phyloP scores from a whole-genome alignment of 2,888 invertebrate species.

The Neria commutata region DNA sequence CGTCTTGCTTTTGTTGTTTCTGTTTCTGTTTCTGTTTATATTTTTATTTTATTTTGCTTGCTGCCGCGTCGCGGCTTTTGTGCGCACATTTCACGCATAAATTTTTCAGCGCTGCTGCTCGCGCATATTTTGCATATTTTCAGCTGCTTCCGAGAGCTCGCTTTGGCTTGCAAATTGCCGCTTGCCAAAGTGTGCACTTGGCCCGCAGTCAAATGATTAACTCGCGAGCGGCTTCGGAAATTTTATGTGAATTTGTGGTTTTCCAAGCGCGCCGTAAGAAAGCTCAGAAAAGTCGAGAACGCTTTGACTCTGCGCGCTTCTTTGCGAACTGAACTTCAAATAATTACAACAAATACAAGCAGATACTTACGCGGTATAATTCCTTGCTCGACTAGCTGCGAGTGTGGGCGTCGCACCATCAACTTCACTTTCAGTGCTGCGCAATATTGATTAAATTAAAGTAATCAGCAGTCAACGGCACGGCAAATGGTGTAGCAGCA shows the following conservation, averaged over 20 bases:
- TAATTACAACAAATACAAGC: background rate
- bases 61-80: conserved; percentile 10
- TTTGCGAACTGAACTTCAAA: background rate
- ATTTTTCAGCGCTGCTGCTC: conserved; percentile 38
- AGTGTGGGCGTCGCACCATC: conserved; percentile 92
- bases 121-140: conserved; percentile 49
- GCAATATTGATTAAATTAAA: conserved; percentile 42
- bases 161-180: no score
- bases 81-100: conserved; percentile 28
- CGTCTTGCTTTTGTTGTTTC: conserved; percentile 43
- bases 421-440: conserved; percentile 96
- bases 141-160: conserved; percentile 26
- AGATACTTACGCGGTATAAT: conserved; percentile 96
- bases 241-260: background rate
- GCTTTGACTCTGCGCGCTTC: no score
- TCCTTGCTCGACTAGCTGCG: conserved; percentile 95
- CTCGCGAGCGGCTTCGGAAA: background rate
- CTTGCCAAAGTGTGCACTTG: no score
- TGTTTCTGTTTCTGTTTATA: conserved; percentile 29
- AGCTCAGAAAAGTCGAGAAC: no score
- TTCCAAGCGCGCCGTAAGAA: no score
- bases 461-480: background rate
- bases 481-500: background rate
- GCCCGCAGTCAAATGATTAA: no score
- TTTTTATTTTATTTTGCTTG: conserved; percentile 5